phyloP scores from a whole-genome alignment of 2,113 vertebrate species.

The Ptychochromis oligacanthus region DNA sequence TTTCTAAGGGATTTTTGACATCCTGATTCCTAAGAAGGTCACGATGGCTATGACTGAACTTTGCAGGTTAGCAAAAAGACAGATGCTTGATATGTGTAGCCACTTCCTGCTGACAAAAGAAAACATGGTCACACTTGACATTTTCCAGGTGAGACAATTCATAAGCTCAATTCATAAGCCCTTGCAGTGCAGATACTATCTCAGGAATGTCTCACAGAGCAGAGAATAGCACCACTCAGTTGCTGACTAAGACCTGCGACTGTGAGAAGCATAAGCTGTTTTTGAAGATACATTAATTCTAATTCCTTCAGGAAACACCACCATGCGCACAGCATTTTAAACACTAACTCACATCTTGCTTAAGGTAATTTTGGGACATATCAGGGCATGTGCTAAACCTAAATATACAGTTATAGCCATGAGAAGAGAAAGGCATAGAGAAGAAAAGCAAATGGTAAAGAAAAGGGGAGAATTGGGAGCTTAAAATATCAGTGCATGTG shows the following conservation, averaged over 20 bases:
- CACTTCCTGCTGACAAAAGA: constrained; percentile 40
- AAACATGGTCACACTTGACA: constrained; percentile 39
- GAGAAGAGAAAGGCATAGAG: background rate
- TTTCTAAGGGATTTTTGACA: background rate
- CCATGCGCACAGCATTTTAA: constrained; percentile 45
- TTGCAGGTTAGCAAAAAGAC: background rate
- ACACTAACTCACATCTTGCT: constrained; percentile 31
- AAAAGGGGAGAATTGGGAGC: background rate
- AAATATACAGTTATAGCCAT: background rate
- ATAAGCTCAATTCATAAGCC: constrained; percentile 32
- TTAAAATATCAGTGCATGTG: background rate
- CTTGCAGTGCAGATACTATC: constrained; percentile 37
- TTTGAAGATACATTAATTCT: constrained; percentile 49
- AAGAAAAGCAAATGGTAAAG: background rate
- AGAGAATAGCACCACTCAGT: constrained; percentile 5
- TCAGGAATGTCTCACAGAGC: constrained; percentile 31
- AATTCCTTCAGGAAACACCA: constrained; percentile 53
- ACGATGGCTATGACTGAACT: background rate
- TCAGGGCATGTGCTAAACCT: background rate
- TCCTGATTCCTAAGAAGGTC: background rate
- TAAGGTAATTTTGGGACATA: constrained; percentile 9
- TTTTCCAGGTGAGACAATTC: constrained; percentile 58
- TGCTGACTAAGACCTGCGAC: constrained; percentile 56
- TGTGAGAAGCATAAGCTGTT: constrained; percentile 42
- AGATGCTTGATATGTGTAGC: background rate